Base-by-base conservation (phyloP, 2,113 vertebrate genomes). In the Chaetorhynchus papuensis region DNA sequence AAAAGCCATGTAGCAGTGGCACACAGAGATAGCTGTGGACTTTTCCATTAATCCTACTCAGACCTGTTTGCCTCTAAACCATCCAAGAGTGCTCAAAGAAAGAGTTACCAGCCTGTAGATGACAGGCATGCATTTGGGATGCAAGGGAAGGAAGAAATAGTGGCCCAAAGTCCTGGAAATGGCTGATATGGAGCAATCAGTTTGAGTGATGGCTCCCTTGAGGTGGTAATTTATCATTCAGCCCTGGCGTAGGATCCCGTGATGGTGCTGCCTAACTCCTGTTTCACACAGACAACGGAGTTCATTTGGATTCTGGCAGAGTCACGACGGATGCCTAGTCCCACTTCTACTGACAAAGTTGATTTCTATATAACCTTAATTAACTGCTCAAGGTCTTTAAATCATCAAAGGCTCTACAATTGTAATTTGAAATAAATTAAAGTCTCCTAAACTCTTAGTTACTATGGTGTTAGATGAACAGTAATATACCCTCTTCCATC, bases 171-270 rank as follows among this genome's bases (percentile, higher is more conserved):
- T 98, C 97, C 96, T 98, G 97, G 98, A 98, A 97, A 98, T 98
- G 98, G 97, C 97, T 98, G 98, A 98, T 98, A 97, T 31, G 83
- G 91, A 98, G 96, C 97, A 98, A 97, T 98, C 98, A 98, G 97
- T 98, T 97, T 98, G 98, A 99, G 96, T 97, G 98, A 98, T 98
- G 98, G 88, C 96, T 98, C 98, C 98, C 98, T 97, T 63, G 97
- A 98, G 98, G 97, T 98, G 88, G 97, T 98, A 97, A 98, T 98
- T 98, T 98, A 97, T 98, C 98, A 98, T 98, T 97, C 97, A 97
- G 97, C 91, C 96, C 97, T 97, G 94, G 96, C 96, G 89, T 15
- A 68, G 95, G 85, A 97, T 98, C 53, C 85, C 59, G 3, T 71
- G 80, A 11, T 87, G 64, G 70, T 82, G 64, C 85, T 83, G 80